phyloP scores from a whole-genome alignment of 2,797 vertebrate genomes.

The Kryptopterus vitreolus region DNA sequence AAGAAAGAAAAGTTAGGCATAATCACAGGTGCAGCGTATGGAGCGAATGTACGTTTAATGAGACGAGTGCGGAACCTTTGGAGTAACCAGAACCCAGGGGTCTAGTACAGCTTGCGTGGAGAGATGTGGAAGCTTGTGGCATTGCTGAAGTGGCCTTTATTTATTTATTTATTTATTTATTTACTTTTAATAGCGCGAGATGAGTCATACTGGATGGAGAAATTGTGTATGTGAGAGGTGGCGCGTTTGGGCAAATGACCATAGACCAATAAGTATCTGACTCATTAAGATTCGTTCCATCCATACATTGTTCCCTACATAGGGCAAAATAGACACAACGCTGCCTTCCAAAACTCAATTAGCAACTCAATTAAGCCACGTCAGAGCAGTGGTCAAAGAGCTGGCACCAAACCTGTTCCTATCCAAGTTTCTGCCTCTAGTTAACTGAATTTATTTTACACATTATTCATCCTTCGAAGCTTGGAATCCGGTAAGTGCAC shows the following conservation, averaged over 20 bases:
- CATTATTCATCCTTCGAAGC: constrained; percentile 42
- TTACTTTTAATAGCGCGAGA: constrained; percentile 44
- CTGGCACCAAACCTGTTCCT: constrained; percentile 36
- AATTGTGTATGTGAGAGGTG: constrained; percentile 34
- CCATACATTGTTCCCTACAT: constrained; percentile 25
- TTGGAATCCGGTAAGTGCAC: constrained; percentile 37
- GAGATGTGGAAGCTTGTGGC: constrained; percentile 40
- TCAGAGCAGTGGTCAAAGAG: constrained; percentile 38
- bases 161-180: too few relatives aligned
- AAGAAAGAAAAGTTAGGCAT: too few relatives aligned
- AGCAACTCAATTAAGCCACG: constrained; percentile 47
- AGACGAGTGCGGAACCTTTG: constrained; percentile 37
- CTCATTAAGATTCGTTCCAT: constrained; percentile 48
- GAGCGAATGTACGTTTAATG: too few relatives aligned
- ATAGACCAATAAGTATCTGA: constrained; percentile 41
- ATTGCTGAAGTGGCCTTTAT: constrained; percentile 44
- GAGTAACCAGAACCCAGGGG: too few relatives aligned
- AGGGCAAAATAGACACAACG: constrained; percentile 42
- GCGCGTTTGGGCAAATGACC: constrained; percentile 44
- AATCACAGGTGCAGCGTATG: too few relatives aligned
- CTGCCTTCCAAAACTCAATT: constrained; percentile 44
- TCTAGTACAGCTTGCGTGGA: constrained; percentile 38
- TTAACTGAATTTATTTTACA: constrained; percentile 36
- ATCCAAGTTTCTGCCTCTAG: constrained; percentile 28
- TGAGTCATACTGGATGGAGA: constrained; percentile 57